phyloP scores from a whole-genome alignment of 2,888 invertebrate species.

The Augochlorella aurata region DNA sequence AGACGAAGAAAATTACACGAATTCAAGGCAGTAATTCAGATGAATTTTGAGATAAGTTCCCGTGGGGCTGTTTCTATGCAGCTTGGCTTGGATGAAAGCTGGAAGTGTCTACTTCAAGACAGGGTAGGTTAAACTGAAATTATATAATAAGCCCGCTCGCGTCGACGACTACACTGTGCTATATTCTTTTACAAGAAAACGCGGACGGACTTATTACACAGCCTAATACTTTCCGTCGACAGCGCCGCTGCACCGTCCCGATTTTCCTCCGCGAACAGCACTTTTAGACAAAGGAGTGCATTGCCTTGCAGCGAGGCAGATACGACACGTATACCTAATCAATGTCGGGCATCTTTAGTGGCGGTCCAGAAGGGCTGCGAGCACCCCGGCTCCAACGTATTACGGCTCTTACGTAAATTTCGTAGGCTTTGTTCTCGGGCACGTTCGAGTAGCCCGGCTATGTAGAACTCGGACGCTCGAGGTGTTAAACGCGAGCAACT shows the following conservation, averaged over 20 bases:
- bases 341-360: slow-evolving; percentile 78
- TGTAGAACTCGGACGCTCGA: slow-evolving; percentile 32
- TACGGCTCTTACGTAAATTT: slow-evolving; percentile 68
- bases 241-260: background rate
- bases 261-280: slow-evolving; percentile 46
- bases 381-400: slow-evolving; percentile 63
- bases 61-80: too few relatives aligned
- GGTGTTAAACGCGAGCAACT: slow-evolving; percentile 35
- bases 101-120: too few relatives aligned
- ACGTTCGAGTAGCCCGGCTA: slow-evolving; percentile 61
- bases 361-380: slow-evolving; percentile 53
- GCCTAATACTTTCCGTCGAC: too few relatives aligned
- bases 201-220: too few relatives aligned
- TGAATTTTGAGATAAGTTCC: too few relatives aligned
- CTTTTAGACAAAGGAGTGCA: slow-evolving; percentile 65
- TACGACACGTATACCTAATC: slow-evolving; percentile 77
- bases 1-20: too few relatives aligned
- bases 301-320: slow-evolving; percentile 70
- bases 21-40: too few relatives aligned
- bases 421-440: slow-evolving; percentile 70
- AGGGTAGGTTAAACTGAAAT: too few relatives aligned
- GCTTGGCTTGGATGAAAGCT: too few relatives aligned
- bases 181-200: too few relatives aligned
- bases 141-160: too few relatives aligned
- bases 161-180: too few relatives aligned